Base-by-base conservation (phyloP, 1,140 invertebrate genomes). In the Drosophila funebris region DNA sequence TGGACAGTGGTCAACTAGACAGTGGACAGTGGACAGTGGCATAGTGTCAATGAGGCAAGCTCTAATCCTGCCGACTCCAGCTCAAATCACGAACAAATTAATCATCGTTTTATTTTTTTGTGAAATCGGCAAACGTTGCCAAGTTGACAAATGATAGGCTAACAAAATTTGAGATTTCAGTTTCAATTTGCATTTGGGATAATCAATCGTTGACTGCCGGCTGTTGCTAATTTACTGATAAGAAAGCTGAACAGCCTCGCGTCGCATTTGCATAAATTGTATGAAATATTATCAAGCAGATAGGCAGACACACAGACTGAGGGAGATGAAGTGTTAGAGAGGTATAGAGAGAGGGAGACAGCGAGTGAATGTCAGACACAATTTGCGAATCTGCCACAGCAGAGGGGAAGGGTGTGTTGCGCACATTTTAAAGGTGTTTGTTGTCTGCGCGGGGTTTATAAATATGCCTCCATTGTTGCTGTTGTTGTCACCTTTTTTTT, bases 131-230 rank as follows among this genome's bases (percentile, higher is more conserved):
- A 67, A 58, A 36, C 20, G 31, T 22, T 48, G 64, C 37, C 37
- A 53, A 63, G 48, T 54, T 54, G 3, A 41, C 20, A 20, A 50
- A 24, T 13, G 64, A 60, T 41, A 20, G 0, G 14, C 7, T 18
- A 13, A 56, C 9, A 24, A 61, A 27, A 8, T 11, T 22, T 20
- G 37, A 56, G 57, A 61, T 74, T 80, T 66, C 61, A 57, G 57
- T 68, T 80, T 69, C 73, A 85, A 87, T 88, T 87, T 87, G 83
- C 82, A 82, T 82, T 82, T 87, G 39, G 67, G 74, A 78, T 87
- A 82, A 87, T 82, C 82, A 87, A 88, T 87, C 75, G 70, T 75
- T 27, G 63, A 33, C 69, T 63, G 67, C 37, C 39, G 60, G 41
- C 58, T 63, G 58, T 54, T 68, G 70, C 70, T 73, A 73, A 73